A percentile compares a stretch with the other conserved stretches of the same genome.
phyloP scores from a whole-genome alignment of 2,113 vertebrate genomes.

The Vimba vimba region DNA sequence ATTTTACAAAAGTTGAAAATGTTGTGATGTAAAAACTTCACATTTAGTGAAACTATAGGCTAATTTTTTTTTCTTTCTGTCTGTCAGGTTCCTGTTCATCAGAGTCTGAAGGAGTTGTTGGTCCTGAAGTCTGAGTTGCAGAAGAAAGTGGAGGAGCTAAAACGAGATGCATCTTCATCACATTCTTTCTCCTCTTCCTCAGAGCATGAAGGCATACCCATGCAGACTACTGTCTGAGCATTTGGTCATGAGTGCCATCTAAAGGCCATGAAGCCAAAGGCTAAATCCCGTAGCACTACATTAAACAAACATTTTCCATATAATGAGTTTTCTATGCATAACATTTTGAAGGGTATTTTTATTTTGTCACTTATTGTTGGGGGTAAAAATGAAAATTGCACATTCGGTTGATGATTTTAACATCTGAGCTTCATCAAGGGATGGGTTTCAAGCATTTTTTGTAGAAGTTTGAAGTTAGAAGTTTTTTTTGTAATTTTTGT shows the following conservation, averaged over 20 bases:
- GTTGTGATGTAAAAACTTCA: neutral
- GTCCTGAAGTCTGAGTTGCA: slow-evolving; percentile 85
- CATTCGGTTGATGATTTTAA: no score
- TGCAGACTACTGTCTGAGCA: slow-evolving; percentile 86
- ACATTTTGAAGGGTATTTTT: neutral
- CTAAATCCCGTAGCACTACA: neutral
- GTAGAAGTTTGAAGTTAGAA: no score
- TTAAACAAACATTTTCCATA: neutral
- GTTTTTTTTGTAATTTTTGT: neutral
- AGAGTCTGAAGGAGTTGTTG: slow-evolving; percentile 90
- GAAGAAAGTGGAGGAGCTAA: slow-evolving; percentile 88
- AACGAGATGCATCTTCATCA: slow-evolving; percentile 79
- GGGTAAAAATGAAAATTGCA: no score
- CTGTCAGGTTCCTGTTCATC: slow-evolving; percentile 88
- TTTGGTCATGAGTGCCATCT: slow-evolving; percentile 6
- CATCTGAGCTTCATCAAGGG: neutral
- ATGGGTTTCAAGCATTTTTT: neutral
- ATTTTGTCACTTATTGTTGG: neutral
- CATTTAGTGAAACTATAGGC: neutral
- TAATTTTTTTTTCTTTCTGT: neutral
- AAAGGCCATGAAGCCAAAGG: neutral
- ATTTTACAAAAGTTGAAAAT: neutral
- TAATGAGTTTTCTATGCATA: neutral
- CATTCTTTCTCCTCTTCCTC: slow-evolving; percentile 83
- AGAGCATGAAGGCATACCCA: slow-evolving; percentile 78